These are phyloP conservation scores for Psittacus erithacus DNA, from an alignment of 2,113 vertebrate genomes.

Conservation along the genomic window DNA sequence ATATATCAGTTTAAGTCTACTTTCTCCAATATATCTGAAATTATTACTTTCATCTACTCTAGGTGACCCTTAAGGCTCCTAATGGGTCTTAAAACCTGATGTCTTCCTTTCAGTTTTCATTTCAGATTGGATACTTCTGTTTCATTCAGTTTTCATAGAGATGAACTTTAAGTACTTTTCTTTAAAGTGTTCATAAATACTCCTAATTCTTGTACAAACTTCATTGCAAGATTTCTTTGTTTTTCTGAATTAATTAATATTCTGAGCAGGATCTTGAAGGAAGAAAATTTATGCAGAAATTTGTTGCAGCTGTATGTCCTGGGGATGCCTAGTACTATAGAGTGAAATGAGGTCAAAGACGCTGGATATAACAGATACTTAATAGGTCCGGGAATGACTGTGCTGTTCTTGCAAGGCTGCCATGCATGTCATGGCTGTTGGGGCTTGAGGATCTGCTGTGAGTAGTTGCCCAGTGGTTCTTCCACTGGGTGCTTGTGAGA, in stretches of 20 bases:
- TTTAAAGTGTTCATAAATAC: neutral
- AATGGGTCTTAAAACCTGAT: neutral
- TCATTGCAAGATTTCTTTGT: neutral
- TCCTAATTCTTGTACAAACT: neutral
- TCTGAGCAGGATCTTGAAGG: neutral
- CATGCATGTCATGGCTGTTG: neutral
- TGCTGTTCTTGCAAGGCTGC: neutral
- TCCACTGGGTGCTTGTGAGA: neutral
- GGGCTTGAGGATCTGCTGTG: neutral
- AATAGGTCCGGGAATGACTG: neutral
- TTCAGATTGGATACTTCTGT: constrained; percentile 9
- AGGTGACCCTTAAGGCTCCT: neutral
- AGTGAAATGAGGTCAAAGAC: neutral
- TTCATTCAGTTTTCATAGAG: neutral
- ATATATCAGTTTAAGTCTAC: neutral
- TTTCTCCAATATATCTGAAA: neutral
- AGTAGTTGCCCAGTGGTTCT: neutral
- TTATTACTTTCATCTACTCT: neutral
- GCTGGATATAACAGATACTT: neutral
- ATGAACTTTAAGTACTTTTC: neutral
- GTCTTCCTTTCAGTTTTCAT: constrained; percentile 18
- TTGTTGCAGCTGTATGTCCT: neutral
- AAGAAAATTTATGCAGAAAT: neutral
- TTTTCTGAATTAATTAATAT: neutral
- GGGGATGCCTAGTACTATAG: neutral